Conservation (phyloP, 2,888 invertebrate species). For the Oxytorus armatus region DNA sequence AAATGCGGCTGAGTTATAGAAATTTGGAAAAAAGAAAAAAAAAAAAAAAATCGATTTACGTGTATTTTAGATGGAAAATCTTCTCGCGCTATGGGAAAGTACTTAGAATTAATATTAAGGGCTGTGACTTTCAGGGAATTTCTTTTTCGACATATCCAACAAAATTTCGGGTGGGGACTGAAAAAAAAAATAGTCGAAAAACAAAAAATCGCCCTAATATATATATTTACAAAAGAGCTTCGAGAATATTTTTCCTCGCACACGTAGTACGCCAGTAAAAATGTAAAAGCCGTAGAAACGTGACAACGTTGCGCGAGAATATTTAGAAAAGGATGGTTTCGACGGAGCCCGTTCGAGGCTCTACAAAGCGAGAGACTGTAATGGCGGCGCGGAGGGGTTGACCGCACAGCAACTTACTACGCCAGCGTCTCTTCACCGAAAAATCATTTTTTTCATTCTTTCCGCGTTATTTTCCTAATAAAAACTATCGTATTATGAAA, state of each 20-base stretch:
- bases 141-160: too few species aligned
- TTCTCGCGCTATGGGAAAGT: too few species aligned
- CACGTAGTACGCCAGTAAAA: background rate
- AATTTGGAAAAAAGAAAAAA: too few species aligned
- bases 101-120: too few species aligned
- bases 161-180: too few species aligned
- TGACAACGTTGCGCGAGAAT: conserved; percentile 68
- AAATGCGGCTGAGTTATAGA: too few species aligned
- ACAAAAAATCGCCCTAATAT: too few species aligned
- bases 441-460: background rate
- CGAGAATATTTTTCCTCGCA: conserved; percentile 35
- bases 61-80: too few species aligned
- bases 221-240: conserved; percentile 23
- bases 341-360: conserved; percentile 64
- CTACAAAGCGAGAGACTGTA: conserved; percentile 40
- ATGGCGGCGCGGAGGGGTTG: conserved; percentile 57
- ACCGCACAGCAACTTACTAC: conserved; percentile 64
- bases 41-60: too few species aligned
- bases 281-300: conserved; percentile 38
- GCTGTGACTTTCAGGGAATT: too few species aligned
- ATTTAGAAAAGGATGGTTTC: conserved; percentile 59
- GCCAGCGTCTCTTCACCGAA: conserved; percentile 43
- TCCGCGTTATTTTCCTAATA: background rate
- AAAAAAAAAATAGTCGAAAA: too few species aligned
- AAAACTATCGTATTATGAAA: background rate